These are phyloP conservation scores for Scolanthus callimorphus DNA, from an alignment of 92 coral and sea anemone genomes.

Conservation along the genomic window DNA sequence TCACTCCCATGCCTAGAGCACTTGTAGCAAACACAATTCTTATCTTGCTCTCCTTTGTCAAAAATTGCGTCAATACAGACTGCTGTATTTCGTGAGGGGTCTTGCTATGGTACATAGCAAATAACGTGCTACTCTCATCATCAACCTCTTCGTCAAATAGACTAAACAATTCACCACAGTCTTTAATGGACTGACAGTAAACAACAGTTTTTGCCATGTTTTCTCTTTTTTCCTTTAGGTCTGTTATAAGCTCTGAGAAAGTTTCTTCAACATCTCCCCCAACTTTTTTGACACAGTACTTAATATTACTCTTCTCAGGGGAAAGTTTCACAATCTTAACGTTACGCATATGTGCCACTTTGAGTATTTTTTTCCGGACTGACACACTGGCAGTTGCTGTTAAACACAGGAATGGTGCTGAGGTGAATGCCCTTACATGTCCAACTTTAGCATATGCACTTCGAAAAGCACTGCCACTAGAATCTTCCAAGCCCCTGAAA, in stretches of 20 bases:
- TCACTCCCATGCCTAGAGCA: slow-evolving; percentile 62
- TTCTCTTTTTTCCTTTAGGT: not conserved
- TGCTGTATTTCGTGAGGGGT: slow-evolving; percentile 35
- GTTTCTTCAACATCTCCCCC: slow-evolving; percentile 7
- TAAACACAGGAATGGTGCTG: slow-evolving; percentile 42
- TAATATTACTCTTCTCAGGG: slow-evolving; percentile 28
- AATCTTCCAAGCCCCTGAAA: slow-evolving; percentile 25
- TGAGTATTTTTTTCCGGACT: slow-evolving; percentile 8
- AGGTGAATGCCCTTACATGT: slow-evolving; percentile 29
- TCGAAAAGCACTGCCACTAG: slow-evolving; percentile 32
- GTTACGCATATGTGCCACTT: slow-evolving; percentile 12
- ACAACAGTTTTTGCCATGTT: slow-evolving; percentile 34
- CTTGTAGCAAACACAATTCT: slow-evolving; percentile 49
- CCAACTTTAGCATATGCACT: slow-evolving; percentile 44
- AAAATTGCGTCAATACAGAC: slow-evolving; percentile 17
- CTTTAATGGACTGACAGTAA: slow-evolving; percentile 46
- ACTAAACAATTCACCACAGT: slow-evolving; percentile 44
- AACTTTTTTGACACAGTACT: slow-evolving; percentile 6
- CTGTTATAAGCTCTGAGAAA: slow-evolving; percentile 14
- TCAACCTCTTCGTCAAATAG: slow-evolving; percentile 23
- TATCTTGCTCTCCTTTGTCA: slow-evolving; percentile 2
- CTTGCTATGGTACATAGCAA: slow-evolving; percentile 56
- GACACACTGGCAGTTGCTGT: slow-evolving; percentile 49
- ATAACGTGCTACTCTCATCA: slow-evolving; percentile 10
- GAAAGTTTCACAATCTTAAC: slow-evolving; percentile 2